phyloP scores from a whole-genome alignment of 2,888 invertebrate species.

The Agrenia bidenticulata region DNA sequence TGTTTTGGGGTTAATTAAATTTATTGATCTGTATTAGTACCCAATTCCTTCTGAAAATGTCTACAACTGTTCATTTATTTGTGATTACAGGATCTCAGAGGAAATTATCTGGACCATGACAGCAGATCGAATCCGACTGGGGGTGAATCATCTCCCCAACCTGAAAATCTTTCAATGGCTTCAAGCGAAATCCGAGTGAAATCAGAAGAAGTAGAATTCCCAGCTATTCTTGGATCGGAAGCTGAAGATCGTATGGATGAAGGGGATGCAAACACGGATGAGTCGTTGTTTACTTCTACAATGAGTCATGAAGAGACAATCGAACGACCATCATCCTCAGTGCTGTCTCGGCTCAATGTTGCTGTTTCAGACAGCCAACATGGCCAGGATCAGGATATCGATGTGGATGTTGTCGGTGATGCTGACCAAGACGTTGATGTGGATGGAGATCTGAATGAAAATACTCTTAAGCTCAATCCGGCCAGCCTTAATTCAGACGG shows the following conservation, averaged over 20 bases:
- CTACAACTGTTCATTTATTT: neutral
- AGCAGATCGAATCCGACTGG: constrained; percentile 22
- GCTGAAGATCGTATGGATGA: constrained; percentile 34
- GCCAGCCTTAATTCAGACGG: constrained; percentile 5
- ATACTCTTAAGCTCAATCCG: constrained; percentile 12
- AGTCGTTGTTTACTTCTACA: neutral
- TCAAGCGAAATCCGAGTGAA: constrained; percentile 44
- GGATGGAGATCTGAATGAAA: constrained; percentile 36
- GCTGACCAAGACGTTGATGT: constrained; percentile 24
- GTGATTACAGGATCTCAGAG: constrained; percentile 14
- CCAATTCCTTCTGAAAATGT: neutral
- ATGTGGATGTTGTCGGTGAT: constrained; percentile 38
- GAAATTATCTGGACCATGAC: constrained; percentile 36
- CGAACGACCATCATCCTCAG: constrained; percentile 3
- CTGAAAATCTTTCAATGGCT: constrained; percentile 49
- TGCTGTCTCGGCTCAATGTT: constrained; percentile 11
- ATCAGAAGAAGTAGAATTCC: constrained; percentile 38
- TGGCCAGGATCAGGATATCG: constrained; percentile 31
- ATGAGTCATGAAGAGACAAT: constrained; percentile 32
- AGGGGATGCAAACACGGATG: constrained; percentile 14
- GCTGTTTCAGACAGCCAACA: constrained; percentile 14
- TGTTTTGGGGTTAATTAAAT: no score
- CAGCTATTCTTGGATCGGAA: constrained; percentile 27
- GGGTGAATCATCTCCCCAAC: constrained; percentile 47
- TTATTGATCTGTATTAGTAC: no score